phyloP scores from a whole-genome alignment of 2,113 vertebrate genomes.

The Tylochromis polylepis region DNA sequence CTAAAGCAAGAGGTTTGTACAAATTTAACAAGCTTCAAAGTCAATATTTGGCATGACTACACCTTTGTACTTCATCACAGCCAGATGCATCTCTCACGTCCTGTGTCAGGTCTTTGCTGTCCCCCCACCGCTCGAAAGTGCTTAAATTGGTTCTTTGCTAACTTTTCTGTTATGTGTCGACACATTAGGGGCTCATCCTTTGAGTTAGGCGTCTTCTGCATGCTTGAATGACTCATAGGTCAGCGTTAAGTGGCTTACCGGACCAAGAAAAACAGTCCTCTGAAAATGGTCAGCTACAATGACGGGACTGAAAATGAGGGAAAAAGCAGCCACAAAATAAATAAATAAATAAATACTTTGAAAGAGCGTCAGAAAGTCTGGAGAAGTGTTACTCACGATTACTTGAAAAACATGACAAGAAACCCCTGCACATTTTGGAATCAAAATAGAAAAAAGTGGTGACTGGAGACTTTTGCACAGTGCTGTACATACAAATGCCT shows the following conservation, averaged over 20 bases:
- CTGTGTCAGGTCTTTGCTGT: neutral
- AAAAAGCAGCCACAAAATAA: neutral
- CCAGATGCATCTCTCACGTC: neutral
- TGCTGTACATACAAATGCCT: neutral
- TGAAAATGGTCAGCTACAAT: neutral
- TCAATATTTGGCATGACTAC: neutral
- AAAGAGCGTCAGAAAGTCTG: neutral
- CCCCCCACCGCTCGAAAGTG: neutral
- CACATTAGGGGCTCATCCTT: neutral
- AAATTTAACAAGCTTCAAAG: neutral
- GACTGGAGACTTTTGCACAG: neutral
- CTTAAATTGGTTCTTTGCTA: neutral
- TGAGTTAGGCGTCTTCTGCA: fast-evolving
- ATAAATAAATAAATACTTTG: neutral
- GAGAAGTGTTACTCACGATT: neutral
- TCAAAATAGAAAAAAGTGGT: neutral
- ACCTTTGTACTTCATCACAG: neutral
- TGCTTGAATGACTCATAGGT: neutral
- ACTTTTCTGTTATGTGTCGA: too few species aligned
- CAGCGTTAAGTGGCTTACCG: neutral
- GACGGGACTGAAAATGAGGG: neutral
- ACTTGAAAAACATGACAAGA: neutral
- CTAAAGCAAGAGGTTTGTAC: neutral
- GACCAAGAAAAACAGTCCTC: neutral
- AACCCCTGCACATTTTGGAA: neutral